Percentiles rank a stretch among this genome's conserved stretches.
These are phyloP conservation scores for Bemisia tabaci DNA, from an alignment of 1,140 invertebrate genomes.

Conservation along the genomic window DNA sequence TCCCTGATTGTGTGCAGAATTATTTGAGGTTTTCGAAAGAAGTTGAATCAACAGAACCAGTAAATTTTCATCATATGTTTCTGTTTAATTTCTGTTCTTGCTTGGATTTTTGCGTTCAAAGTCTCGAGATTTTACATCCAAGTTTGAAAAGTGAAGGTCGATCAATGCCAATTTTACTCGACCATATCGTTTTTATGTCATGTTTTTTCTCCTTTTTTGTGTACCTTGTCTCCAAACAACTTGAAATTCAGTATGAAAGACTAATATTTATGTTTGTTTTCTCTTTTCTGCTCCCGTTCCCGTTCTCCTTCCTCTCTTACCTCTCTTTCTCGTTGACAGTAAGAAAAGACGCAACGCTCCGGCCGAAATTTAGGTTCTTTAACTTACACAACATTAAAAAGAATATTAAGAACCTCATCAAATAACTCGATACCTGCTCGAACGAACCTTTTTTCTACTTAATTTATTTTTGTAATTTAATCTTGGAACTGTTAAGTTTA, in stretches of 20 bases:
- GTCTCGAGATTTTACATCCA: too few species aligned
- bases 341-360: slow-evolving; percentile 83
- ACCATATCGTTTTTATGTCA: neutral
- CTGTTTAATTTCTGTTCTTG: too few species aligned
- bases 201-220: slow-evolving; percentile 4
- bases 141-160: too few species aligned
- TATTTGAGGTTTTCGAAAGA: too few species aligned
- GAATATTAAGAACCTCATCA: slow-evolving; percentile 54
- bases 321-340: slow-evolving; percentile 45
- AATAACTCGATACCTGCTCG: slow-evolving; percentile 38
- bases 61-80: too few species aligned
- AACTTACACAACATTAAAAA: slow-evolving; percentile 69
- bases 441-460: neutral
- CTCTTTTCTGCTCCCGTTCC: neutral
- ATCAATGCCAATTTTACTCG: too few species aligned
- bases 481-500: too few species aligned
- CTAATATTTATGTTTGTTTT: slow-evolving; percentile 3
- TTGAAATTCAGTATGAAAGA: slow-evolving; percentile 3
- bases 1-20: too few species aligned
- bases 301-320: slow-evolving; percentile 1
- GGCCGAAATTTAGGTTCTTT: slow-evolving; percentile 85
- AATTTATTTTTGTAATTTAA: neutral
- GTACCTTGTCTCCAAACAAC: neutral
- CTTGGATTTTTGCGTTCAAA: too few species aligned
- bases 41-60: too few species aligned